These are phyloP conservation scores for Otis tarda DNA, from an alignment of 2,113 vertebrate genomes.

Conservation along the genomic window DNA sequence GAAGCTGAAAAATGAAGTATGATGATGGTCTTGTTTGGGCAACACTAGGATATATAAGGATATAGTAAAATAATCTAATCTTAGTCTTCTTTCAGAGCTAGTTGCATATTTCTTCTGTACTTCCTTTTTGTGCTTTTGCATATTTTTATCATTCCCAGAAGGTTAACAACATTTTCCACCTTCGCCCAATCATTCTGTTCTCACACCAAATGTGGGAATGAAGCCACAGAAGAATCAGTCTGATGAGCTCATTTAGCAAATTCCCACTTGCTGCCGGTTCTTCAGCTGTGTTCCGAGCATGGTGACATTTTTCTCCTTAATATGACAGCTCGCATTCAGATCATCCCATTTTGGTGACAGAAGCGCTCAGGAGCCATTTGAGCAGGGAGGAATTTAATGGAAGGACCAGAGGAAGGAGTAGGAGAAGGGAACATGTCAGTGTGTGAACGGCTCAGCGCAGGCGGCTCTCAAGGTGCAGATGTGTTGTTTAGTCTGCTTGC, in stretches of 20 bases:
- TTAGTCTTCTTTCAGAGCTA: background rate
- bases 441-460: background rate
- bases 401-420: background rate
- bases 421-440: background rate
- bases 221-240: background rate
- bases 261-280: constrained; percentile 1
- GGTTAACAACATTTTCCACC: background rate
- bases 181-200: background rate
- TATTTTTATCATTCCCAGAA: background rate
- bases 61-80: background rate
- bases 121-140: background rate
- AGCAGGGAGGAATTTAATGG: background rate
- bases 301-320: background rate
- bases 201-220: background rate
- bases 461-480: background rate
- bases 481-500: fast-evolving
- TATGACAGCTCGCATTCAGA: background rate
- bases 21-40: background rate
- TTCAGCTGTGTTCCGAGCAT: background rate
- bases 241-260: background rate
- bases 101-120: background rate
- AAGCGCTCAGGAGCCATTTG: background rate
- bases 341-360: background rate
- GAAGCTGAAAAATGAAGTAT: background rate
- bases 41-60: background rate